A percentile compares a stretch with the other conserved stretches of the same genome.
Conservation (phyloP, 2,113 vertebrate species). For the Leucoraja erinaceus region DNA sequence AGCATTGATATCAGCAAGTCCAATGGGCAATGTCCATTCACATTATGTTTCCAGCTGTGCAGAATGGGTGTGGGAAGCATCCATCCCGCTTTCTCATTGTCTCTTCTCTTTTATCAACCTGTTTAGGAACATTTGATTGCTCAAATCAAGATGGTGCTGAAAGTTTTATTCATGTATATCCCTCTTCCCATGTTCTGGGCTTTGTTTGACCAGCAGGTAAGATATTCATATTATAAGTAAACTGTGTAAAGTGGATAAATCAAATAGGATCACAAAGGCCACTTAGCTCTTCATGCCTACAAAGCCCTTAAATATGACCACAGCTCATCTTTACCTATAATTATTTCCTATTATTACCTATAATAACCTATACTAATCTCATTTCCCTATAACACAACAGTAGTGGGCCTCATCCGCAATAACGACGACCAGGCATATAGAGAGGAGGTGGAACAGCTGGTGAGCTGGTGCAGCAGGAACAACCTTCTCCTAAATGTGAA, state of each 20-base stretch:
- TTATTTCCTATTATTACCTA: no score
- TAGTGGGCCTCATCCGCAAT: no score
- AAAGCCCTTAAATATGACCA: no score
- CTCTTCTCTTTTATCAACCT: conserved; percentile 31
- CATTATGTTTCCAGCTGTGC: neutral
- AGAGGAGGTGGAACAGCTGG: no score
- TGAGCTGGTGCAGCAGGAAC: no score
- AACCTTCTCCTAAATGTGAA: no score
- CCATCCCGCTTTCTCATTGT: neutral
- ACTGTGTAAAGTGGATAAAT: neutral
- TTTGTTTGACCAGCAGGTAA: conserved; percentile 94
- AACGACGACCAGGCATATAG: no score
- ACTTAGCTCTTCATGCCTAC: no score
- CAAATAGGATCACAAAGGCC: no score
- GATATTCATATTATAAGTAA: neutral
- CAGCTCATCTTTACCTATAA: no score
- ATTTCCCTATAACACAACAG: no score
- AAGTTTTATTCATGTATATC: conserved; percentile 84
- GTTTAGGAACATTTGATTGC: conserved; percentile 77
- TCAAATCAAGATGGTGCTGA: conserved; percentile 86
- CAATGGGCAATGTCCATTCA: neutral
- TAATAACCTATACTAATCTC: no score
- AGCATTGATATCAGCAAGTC: neutral
- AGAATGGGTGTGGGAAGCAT: neutral
- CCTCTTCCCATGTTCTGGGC: conserved; percentile 98